Conservation (phyloP, 2,113 vertebrate species). For the Oenanthe oenanthe region DNA sequence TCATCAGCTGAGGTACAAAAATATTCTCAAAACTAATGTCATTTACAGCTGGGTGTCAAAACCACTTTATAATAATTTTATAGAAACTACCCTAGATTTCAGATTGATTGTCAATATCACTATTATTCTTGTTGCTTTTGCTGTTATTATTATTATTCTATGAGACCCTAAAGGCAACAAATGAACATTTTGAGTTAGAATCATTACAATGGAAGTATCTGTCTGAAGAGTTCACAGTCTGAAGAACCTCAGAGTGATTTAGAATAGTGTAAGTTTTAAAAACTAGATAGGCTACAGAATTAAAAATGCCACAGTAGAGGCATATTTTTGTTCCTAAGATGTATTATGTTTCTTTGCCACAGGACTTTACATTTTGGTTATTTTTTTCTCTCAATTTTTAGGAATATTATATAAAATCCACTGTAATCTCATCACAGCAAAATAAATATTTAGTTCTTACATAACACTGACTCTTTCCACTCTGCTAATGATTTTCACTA, state of each 20-base stretch:
- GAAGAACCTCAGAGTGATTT: neutral
- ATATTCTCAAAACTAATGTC: constrained; percentile 56
- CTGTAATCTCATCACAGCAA: neutral
- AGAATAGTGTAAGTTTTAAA: neutral
- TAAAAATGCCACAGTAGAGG: neutral
- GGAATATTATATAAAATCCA: constrained; percentile 8
- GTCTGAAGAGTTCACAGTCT: neutral
- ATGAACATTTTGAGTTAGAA: neutral
- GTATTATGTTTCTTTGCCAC: neutral
- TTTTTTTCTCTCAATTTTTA: neutral
- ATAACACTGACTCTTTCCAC: neutral
- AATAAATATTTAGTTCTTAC: constrained; percentile 16
- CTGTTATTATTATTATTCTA: neutral
- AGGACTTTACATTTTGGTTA: neutral
- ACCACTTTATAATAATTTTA: constrained; percentile 48
- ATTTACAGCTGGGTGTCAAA: constrained; percentile 49
- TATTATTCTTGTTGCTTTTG: neutral
- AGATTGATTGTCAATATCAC: neutral
- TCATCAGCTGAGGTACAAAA: constrained; percentile 46
- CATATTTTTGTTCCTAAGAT: neutral
- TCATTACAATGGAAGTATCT: neutral
- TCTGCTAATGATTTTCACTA: neutral
- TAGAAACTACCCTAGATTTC: neutral
- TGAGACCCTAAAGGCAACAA: neutral
- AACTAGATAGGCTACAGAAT: neutral